These are phyloP conservation scores for Delichon dasypus DNA, from an alignment of 2,797 vertebrate genomes.

Conservation along the genomic window DNA sequence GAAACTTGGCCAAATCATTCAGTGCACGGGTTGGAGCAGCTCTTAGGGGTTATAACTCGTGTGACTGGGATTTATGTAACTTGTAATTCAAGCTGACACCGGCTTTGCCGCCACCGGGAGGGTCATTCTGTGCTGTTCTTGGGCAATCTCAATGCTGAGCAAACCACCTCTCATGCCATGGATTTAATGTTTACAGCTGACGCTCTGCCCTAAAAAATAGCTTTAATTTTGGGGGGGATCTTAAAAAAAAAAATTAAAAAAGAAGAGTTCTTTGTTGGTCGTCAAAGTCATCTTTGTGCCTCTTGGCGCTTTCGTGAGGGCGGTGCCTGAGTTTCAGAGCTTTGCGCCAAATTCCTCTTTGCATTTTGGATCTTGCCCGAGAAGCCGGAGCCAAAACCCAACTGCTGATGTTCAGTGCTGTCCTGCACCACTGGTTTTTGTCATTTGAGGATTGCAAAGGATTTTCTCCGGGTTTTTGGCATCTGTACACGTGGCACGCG, in stretches of 20 bases:
- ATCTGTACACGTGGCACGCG: neutral
- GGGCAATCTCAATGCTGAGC: fast-evolving
- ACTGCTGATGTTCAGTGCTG: neutral
- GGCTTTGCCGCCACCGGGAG: neutral
- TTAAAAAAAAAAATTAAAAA: neutral
- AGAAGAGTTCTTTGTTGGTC: neutral
- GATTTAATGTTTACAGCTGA: neutral
- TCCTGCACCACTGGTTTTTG: constrained; percentile 45
- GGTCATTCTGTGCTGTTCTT: neutral
- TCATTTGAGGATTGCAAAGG: constrained; percentile 51
- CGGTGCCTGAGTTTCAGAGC: neutral
- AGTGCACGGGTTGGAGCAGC: neutral
- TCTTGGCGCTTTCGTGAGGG: neutral
- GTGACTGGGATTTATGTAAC: constrained; percentile 9
- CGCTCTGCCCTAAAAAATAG: neutral
- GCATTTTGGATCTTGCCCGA: neutral
- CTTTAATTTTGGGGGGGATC: neutral
- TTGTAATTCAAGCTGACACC: constrained; percentile 27
- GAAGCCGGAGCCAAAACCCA: neutral
- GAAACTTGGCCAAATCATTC: neutral
- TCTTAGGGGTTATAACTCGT: neutral
- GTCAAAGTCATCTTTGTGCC: neutral
- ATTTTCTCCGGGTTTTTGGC: constrained; percentile 39
- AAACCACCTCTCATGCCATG: neutral
- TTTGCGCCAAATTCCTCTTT: neutral